These are phyloP conservation scores for Dicranocentrus wangi DNA, from an alignment of 2,888 invertebrate species.

Conservation along the genomic window DNA sequence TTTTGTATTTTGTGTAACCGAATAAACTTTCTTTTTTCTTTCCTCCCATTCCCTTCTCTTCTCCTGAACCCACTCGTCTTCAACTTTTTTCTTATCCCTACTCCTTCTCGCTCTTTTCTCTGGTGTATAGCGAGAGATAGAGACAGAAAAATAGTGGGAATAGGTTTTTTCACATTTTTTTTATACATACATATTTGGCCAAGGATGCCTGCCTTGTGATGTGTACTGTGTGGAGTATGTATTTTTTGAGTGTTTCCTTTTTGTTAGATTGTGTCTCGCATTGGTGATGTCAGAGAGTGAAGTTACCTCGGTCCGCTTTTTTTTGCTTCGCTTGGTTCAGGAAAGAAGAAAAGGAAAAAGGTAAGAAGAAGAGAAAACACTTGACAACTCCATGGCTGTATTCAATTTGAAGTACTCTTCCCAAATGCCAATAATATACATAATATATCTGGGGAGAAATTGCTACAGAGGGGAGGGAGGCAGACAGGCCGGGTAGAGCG, in stretches of 20 bases:
- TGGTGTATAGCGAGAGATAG: not conserved
- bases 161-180: slow-evolving; percentile 29
- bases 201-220: slow-evolving; percentile 29
- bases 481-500: no score
- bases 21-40: slow-evolving; percentile 9
- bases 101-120: not conserved
- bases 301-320: slow-evolving; percentile 29
- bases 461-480: not conserved
- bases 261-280: slow-evolving; percentile 39
- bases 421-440: slow-evolving; percentile 70
- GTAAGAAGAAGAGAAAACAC: slow-evolving; percentile 72
- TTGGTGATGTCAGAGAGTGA: slow-evolving; percentile 25
- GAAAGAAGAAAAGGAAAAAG: slow-evolving; percentile 62
- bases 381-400: slow-evolving; percentile 70
- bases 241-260: slow-evolving; percentile 47
- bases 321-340: slow-evolving; percentile 38
- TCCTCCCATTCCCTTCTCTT: not conserved
- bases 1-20: not conserved
- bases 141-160: slow-evolving; percentile 2
- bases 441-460: slow-evolving; percentile 10
- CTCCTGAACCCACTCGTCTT: slow-evolving; percentile 10
- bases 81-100: not conserved
- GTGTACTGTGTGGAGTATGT: slow-evolving; percentile 40
- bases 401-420: slow-evolving; percentile 72
- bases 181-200: no score